phyloP scores from a whole-genome alignment of 2,113 vertebrate genomes.

The Rattus norvegicus region GRCr8 NC_086028.1:80864001-80864500 shows the following conservation, averaged over 20 bases:
- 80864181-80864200: background rate
- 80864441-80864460: background rate
- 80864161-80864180: background rate
- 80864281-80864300: background rate
- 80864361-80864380: background rate
- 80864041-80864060: constrained; percentile 16
- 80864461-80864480: background rate
- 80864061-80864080: constrained; percentile 23
- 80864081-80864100: constrained; percentile 54
- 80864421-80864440: background rate
- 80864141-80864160: background rate
- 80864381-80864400: background rate
- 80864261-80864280: background rate
- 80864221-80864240: background rate
- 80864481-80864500: background rate
- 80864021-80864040: background rate
- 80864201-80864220: background rate
- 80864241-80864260: background rate
- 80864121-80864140: constrained; percentile 13
- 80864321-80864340: background rate
- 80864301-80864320: background rate
- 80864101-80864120: constrained; percentile 52
- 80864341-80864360: background rate
- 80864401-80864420: background rate
- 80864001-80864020: background rate